Percentiles rank a stretch among this genome's conserved stretches.
Conservation (phyloP, 2,888 invertebrate genomes). For the Lochmaea capreae region DNA sequence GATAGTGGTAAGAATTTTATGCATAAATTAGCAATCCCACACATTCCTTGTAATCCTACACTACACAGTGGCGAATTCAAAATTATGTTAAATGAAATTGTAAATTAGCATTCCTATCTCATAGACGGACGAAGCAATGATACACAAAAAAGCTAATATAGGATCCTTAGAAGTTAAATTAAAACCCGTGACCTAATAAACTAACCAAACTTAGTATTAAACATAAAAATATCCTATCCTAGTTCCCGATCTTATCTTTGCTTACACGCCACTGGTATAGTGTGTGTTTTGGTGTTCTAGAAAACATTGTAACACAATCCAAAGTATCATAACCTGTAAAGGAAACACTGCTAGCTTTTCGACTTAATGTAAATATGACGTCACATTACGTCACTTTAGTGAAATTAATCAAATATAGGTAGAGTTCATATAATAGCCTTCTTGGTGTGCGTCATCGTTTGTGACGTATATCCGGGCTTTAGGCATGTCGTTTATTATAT, state of each 20-base stretch:
- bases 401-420: background rate
- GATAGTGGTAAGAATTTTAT: background rate
- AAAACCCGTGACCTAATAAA: too few relatives aligned
- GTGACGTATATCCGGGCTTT: too few relatives aligned
- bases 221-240: background rate
- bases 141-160: too few relatives aligned
- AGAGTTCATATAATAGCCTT: too few relatives aligned
- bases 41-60: conserved; percentile 15
- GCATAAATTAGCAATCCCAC: background rate
- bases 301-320: background rate
- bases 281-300: background rate
- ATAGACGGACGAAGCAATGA: too few relatives aligned
- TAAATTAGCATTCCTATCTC: too few relatives aligned
- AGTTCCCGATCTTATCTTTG: background rate
- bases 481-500: too few relatives aligned
- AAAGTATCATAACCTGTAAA: conserved; percentile 24
- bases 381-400: conserved; percentile 11
- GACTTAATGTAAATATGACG: conserved; percentile 19
- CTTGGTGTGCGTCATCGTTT: too few relatives aligned
- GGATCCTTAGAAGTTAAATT: too few relatives aligned
- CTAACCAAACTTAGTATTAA: too few relatives aligned
- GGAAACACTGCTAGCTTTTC: conserved; percentile 12
- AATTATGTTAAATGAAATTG: background rate
- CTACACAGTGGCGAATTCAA: background rate
- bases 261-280: background rate